Percentiles rank a stretch among this genome's conserved stretches.
These are phyloP conservation scores for Meta bourneti DNA, from an alignment of 2,888 invertebrate species.

Conservation along the genomic window DNA sequence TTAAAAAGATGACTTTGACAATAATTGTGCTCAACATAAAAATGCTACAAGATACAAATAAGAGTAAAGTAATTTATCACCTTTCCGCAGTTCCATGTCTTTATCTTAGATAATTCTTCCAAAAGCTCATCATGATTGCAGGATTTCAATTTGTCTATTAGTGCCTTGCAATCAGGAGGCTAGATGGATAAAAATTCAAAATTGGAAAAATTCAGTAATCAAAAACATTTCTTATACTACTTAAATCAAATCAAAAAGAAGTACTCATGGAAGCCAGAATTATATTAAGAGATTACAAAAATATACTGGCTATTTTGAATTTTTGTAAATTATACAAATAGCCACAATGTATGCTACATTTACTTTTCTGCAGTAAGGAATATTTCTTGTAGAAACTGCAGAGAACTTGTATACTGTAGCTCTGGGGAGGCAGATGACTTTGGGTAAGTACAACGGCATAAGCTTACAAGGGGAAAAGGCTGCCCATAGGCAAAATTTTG, in stretches of 20 bases:
- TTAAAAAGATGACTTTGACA: no score
- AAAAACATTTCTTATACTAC: background rate
- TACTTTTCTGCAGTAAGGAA: no score
- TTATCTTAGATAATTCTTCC: conserved; percentile 87
- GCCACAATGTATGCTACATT: no score
- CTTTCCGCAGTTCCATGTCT: conserved; percentile 91
- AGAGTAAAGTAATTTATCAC: conserved; percentile 78
- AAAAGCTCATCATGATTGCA: conserved; percentile 85
- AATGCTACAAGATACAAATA: no score
- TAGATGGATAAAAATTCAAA: conserved; percentile 46
- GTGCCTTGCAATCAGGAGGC: conserved; percentile 86
- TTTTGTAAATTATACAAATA: background rate
- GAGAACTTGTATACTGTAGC: no score
- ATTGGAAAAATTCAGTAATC: background rate
- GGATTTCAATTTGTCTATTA: conserved; percentile 87
- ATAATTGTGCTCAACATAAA: no score
- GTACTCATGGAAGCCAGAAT: no score
- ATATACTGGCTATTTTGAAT: background rate
- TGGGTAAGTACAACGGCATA: no score
- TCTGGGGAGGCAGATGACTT: no score
- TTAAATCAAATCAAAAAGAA: background rate
- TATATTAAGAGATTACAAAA: background rate
- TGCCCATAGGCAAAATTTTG: no score
- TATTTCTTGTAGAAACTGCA: no score
- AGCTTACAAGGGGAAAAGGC: no score